phyloP scores from a whole-genome alignment of 2,113 vertebrate species.

The Grallaria varia region DNA sequence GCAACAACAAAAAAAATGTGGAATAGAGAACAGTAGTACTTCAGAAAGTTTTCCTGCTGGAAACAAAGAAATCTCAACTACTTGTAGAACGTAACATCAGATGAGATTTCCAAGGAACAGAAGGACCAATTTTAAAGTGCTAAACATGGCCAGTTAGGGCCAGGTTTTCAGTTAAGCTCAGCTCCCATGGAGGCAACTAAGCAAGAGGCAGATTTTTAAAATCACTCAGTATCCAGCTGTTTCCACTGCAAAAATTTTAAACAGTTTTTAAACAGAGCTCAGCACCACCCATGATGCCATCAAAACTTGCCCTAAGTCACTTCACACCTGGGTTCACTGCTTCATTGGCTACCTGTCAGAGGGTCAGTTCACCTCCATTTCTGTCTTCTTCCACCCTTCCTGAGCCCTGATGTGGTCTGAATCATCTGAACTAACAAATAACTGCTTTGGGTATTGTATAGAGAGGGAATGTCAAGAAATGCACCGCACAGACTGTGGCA shows the following conservation, averaged over 20 bases:
- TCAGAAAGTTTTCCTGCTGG: background rate
- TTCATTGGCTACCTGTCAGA: background rate
- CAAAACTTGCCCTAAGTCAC: background rate
- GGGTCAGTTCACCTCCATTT: background rate
- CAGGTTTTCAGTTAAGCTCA: constrained; percentile 35
- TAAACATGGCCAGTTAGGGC: background rate
- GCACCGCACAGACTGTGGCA: background rate
- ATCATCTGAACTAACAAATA: background rate
- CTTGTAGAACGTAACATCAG: background rate
- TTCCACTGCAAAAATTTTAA: background rate
- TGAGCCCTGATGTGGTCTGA: background rate
- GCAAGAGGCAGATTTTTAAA: constrained; percentile 31
- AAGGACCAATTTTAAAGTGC: background rate
- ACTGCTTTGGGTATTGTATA: background rate
- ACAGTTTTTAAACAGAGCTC: background rate
- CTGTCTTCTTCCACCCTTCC: background rate
- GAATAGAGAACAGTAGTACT: background rate
- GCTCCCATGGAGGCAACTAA: constrained; percentile 25
- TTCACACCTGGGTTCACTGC: background rate
- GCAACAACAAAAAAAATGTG: background rate
- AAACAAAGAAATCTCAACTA: background rate
- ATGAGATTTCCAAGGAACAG: constrained; percentile 26
- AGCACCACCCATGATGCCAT: background rate
- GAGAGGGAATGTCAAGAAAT: background rate
- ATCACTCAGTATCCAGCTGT: constrained; percentile 13